Conservation (phyloP, 2,797 vertebrate species). For the Oryzias dopingdopingensis region DNA sequence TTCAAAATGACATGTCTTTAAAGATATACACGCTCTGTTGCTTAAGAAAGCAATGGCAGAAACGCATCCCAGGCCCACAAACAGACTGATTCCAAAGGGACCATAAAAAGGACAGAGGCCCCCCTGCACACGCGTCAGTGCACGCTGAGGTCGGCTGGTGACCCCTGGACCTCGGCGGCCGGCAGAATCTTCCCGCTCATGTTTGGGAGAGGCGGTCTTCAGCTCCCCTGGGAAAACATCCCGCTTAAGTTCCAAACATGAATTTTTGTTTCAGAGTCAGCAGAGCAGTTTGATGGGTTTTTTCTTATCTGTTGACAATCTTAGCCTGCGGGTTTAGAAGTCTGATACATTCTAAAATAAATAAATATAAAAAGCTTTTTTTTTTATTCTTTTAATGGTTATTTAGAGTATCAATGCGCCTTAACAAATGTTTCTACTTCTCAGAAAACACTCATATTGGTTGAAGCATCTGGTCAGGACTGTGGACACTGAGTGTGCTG, state of each 20-base stretch:
- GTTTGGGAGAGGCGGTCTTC: neutral
- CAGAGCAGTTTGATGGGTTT: neutral
- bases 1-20: constrained; percentile 40
- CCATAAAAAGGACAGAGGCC: constrained; percentile 47
- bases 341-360: neutral
- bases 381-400: too few relatives aligned
- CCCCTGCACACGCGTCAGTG: constrained; percentile 62
- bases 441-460: too few relatives aligned
- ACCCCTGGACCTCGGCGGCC: constrained; percentile 33
- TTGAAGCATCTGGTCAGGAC: neutral
- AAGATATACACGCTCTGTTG: constrained; percentile 17
- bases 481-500: constrained; percentile 11
- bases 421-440: too few relatives aligned
- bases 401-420: too few relatives aligned
- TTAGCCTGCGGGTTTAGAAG: neutral
- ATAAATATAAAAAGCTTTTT: neutral
- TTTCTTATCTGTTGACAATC: too few relatives aligned
- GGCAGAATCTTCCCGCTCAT: constrained; percentile 16
- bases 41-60: constrained; percentile 24
- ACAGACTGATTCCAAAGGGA: constrained; percentile 52
- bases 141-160: constrained; percentile 45
- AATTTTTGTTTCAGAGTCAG: constrained; percentile 15
- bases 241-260: neutral
- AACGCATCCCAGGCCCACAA: constrained; percentile 34
- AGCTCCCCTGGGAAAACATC: constrained; percentile 20